These are phyloP conservation scores for Styela clava DNA, from an alignment of 23 tunicate genomes.

Conservation along the genomic window DNA sequence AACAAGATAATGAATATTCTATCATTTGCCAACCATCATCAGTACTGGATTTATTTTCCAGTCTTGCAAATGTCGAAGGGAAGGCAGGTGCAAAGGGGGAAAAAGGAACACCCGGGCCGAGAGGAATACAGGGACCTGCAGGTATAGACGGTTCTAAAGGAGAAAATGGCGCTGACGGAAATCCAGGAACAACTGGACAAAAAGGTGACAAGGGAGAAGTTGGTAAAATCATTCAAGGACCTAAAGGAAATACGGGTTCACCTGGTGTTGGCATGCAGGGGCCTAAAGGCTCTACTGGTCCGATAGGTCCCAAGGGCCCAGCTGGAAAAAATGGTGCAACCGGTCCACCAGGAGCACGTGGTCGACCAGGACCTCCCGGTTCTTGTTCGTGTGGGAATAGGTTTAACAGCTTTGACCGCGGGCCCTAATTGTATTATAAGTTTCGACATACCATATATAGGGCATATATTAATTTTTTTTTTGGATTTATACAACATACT, in stretches of 20 bases:
- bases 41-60: not conserved
- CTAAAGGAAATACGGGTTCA: not conserved
- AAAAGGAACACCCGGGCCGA: not conserved
- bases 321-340: not conserved
- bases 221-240: not conserved
- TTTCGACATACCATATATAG: no score
- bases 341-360: not conserved
- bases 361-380: not conserved
- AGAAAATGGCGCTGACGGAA: not conserved
- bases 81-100: not conserved
- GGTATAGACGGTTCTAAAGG: not conserved
- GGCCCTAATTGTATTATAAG: not conserved
- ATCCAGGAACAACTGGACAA: not conserved
- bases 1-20: not conserved
- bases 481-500: no score
- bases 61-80: not conserved
- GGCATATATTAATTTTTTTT: no score
- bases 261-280: not conserved
- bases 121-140: not conserved
- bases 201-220: conserved; percentile 1
- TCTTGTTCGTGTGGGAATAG: not conserved
- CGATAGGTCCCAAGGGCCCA: not conserved
- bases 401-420: not conserved
- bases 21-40: not conserved
- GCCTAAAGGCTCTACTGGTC: not conserved